Evolutionary conservation across 2,113 vertebrate species (phyloP).

Genomic region (Hemichromis elongatus): DNA sequence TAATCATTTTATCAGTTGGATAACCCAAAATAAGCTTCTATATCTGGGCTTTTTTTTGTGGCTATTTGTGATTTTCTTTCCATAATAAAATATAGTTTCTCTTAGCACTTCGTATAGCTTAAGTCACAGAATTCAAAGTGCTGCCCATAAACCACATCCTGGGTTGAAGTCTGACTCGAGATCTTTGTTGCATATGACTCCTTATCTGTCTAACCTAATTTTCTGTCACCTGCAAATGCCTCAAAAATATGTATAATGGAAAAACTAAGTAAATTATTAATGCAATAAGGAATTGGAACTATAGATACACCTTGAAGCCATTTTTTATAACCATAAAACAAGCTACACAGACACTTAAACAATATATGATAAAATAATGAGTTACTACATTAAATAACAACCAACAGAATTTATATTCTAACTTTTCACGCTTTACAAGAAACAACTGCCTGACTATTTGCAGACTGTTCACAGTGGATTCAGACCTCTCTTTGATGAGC

Average conservation of each 20-base stretch:
- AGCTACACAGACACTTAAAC: neutral
- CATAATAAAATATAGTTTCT: neutral
- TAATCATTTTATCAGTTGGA: rapidly evolving
- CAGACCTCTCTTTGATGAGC: neutral
- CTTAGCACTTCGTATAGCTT: rapidly evolving
- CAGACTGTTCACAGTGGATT: neutral
- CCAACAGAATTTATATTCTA: rapidly evolving
- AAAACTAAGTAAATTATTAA: rapidly evolving
- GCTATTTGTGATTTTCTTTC: neutral
- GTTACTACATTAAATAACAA: neutral
- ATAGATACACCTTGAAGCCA: neutral
- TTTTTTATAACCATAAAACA: neutral
- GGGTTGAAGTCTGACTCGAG: neutral
- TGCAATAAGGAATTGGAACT: neutral
- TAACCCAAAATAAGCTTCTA: rapidly evolving
- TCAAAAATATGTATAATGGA: neutral
- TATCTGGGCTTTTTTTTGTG: rapidly evolving
- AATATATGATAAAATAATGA: rapidly evolving
- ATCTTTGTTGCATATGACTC: neutral
- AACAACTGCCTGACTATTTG: neutral
- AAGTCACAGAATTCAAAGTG: neutral
- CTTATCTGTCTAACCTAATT: neutral
- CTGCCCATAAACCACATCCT: neutral
- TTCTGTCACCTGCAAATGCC: neutral
- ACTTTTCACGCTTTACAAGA: neutral